These are phyloP conservation scores for Elachura formosa DNA, from an alignment of 2,113 vertebrate species.

Conservation along the genomic window DNA sequence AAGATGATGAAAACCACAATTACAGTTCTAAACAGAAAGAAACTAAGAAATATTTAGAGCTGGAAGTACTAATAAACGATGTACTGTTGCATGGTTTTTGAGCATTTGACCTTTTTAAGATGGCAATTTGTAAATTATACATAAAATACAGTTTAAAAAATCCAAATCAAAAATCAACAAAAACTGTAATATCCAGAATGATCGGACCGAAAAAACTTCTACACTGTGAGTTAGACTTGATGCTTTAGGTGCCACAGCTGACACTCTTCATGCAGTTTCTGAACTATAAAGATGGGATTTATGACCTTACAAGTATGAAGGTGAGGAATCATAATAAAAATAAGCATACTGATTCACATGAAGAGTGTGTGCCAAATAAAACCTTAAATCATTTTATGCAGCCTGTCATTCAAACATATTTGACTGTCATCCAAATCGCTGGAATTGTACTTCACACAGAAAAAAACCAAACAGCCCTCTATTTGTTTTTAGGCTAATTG, in stretches of 20 bases:
- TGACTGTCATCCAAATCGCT: slow-evolving; percentile 29
- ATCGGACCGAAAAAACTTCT: not conserved
- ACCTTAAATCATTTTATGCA: slow-evolving; percentile 21
- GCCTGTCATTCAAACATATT: slow-evolving; percentile 30
- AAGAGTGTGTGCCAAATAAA: slow-evolving; percentile 43
- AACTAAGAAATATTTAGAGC: not conserved
- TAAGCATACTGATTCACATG: slow-evolving; percentile 10
- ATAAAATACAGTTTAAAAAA: not conserved
- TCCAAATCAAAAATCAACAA: not conserved
- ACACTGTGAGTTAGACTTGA: not conserved
- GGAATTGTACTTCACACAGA: not conserved
- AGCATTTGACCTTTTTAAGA: not conserved
- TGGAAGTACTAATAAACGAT: not conserved
- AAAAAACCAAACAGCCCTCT: not conserved
- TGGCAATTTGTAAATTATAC: not conserved
- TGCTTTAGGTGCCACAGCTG: not conserved
- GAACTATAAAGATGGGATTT: not conserved
- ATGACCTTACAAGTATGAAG: not conserved
- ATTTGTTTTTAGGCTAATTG: slow-evolving; percentile 46
- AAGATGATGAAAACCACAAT: not conserved
- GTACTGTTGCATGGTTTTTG: not conserved
- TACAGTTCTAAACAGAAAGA: not conserved
- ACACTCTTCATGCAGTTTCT: not conserved
- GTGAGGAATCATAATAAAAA: slow-evolving; percentile 35
- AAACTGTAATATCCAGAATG: not conserved